phyloP scores from a whole-genome alignment of 2,113 vertebrate genomes.

The Psittacula cyanocephala region DNA sequence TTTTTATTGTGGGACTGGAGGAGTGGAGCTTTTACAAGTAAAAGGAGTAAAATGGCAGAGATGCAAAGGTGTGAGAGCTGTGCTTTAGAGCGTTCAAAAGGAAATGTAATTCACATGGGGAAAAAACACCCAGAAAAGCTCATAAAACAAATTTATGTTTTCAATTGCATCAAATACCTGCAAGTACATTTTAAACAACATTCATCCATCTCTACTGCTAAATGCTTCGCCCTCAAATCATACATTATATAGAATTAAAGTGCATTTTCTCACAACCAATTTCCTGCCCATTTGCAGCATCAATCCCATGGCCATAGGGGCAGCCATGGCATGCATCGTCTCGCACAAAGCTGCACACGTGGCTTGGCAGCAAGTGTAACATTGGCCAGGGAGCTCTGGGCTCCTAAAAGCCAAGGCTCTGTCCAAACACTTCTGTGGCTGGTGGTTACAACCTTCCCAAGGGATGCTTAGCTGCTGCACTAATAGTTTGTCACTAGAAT shows the following conservation, averaged over 20 bases:
- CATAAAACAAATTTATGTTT: background rate
- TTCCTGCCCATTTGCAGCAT: background rate
- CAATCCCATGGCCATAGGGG: fast-evolving
- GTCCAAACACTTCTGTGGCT: background rate
- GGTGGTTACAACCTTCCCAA: background rate
- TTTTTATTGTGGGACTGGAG: background rate
- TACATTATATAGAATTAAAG: fast-evolving
- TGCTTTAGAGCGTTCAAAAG: background rate
- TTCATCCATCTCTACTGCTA: background rate
- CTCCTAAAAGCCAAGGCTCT: background rate
- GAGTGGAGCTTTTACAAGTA: background rate
- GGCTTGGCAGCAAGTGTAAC: background rate
- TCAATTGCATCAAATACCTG: background rate
- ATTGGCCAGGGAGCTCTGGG: background rate
- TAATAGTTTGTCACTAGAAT: background rate
- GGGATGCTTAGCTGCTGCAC: background rate
- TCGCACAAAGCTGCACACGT: background rate
- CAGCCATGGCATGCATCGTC: background rate
- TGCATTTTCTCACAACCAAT: no score
- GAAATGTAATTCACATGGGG: background rate
- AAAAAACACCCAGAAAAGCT: background rate
- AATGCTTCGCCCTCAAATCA: background rate
- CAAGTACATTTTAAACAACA: background rate
- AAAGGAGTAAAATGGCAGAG: background rate
- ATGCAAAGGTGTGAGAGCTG: background rate